These are phyloP conservation scores for Brachionus angularis DNA, from an alignment of 1,140 invertebrate genomes.

Conservation along the genomic window DNA sequence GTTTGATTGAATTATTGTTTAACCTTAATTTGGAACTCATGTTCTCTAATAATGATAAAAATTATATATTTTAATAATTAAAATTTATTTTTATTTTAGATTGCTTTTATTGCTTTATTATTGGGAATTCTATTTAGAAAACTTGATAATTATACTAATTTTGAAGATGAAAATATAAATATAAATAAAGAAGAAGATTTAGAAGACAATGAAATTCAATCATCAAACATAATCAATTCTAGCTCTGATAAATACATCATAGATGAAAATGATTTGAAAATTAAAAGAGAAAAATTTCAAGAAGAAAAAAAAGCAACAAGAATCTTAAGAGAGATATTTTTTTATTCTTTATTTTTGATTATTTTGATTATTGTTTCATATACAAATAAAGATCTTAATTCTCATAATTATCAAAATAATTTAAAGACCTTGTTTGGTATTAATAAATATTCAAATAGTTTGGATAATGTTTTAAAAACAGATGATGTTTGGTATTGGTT, in stretches of 20 bases:
- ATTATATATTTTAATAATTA: too few species aligned
- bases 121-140: not conserved
- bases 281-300: conserved; percentile 27
- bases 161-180: conserved; percentile 53
- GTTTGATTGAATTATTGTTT: too few species aligned
- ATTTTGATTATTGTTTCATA: conserved; percentile 19
- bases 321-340: conserved; percentile 52
- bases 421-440: conserved; percentile 56
- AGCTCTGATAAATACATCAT: not conserved
- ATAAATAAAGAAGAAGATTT: conserved; percentile 52
- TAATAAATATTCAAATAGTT: too few species aligned
- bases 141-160: conserved; percentile 57
- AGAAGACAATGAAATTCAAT: conserved; percentile 45
- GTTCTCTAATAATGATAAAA: not conserved
- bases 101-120: conserved; percentile 58
- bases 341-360: conserved; percentile 43
- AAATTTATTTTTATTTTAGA: too few species aligned
- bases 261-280: not conserved
- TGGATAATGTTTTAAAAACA: not conserved
- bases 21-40: too few species aligned
- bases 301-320: not conserved
- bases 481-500: conserved; percentile 1
- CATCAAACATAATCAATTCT: conserved; percentile 50
- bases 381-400: conserved; percentile 45
- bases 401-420: conserved; percentile 56